These are phyloP conservation scores for Coptodon bakossiorum DNA, from an alignment of 2,113 vertebrate genomes.

Conservation along the genomic window DNA sequence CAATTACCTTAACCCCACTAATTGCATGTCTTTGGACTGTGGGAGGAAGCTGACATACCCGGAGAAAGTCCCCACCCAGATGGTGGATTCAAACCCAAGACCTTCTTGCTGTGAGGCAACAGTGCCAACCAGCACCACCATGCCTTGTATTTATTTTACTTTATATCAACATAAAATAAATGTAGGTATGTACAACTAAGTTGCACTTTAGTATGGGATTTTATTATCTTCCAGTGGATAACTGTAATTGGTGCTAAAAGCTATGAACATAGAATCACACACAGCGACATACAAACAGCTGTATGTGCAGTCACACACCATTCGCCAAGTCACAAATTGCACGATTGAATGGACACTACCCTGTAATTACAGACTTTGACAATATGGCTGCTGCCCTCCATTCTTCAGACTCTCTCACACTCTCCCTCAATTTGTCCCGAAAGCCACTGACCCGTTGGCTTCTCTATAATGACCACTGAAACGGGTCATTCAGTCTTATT, in stretches of 20 bases:
- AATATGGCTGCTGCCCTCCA: conserved; percentile 49
- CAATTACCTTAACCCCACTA: not conserved
- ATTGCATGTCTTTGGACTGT: not conserved
- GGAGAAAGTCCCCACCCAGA: not conserved
- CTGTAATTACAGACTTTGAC: conserved; percentile 53
- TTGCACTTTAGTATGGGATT: not conserved
- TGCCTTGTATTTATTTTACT: accelerated
- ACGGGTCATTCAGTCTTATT: conserved; percentile 52
- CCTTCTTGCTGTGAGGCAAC: not conserved
- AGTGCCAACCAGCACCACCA: not conserved
- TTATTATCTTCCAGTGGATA: not conserved
- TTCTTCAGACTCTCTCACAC: not conserved
- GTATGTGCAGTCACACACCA: not conserved
- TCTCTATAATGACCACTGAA: conserved; percentile 52
- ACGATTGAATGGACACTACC: conserved; percentile 32
- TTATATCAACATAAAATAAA: not conserved
- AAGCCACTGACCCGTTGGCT: conserved; percentile 45
- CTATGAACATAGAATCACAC: not conserved
- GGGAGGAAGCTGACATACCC: not conserved
- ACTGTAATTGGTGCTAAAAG: not conserved
- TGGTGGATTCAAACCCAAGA: not conserved
- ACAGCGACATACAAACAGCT: not conserved
- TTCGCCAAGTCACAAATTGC: conserved; percentile 3
- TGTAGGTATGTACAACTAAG: not conserved
- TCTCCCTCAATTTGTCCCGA: not conserved